These are phyloP conservation scores for Tolmerus cingulatus DNA, from an alignment of 2,888 invertebrate genomes.

Conservation along the genomic window DNA sequence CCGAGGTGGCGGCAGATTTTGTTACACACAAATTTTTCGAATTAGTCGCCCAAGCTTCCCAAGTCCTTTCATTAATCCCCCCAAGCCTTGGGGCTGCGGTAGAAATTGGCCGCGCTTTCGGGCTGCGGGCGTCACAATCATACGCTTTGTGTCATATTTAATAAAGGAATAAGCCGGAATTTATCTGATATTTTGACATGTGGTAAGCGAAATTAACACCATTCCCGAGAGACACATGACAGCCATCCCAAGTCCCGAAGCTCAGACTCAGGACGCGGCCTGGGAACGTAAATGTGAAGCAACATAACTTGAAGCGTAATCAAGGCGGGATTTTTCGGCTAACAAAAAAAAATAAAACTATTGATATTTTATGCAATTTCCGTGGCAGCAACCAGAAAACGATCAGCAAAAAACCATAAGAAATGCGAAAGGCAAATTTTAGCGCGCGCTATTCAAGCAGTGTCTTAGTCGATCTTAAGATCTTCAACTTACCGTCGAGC, in stretches of 20 bases:
- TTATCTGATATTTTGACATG: slow-evolving; percentile 39
- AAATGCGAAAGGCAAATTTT: neutral
- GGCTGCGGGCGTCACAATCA: slow-evolving; percentile 8
- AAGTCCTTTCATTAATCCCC: slow-evolving; percentile 39
- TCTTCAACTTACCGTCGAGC: slow-evolving; percentile 53
- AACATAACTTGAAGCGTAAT: neutral
- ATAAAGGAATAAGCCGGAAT: slow-evolving; percentile 34
- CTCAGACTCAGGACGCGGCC: neutral
- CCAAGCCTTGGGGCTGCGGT: neutral
- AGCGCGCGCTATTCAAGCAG: neutral
- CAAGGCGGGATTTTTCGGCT: neutral
- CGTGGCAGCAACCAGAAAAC: neutral
- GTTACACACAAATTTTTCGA: neutral
- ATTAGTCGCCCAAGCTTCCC: neutral
- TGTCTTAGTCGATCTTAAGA: neutral
- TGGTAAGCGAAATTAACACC: slow-evolving; percentile 35
- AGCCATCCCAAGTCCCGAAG: neutral
- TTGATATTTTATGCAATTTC: slow-evolving; percentile 7
- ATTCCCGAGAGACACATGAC: neutral
- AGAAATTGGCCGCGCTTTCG: slow-evolving; percentile 2
- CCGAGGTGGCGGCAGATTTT: slow-evolving; percentile 22
- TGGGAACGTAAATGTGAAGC: neutral
- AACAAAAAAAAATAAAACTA: too few species aligned
- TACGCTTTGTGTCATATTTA: slow-evolving; percentile 35
- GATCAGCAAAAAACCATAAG: neutral